Evolutionary conservation across 2,113 vertebrate species (phyloP).

Genomic region (Asarcornis scutulata): DNA sequence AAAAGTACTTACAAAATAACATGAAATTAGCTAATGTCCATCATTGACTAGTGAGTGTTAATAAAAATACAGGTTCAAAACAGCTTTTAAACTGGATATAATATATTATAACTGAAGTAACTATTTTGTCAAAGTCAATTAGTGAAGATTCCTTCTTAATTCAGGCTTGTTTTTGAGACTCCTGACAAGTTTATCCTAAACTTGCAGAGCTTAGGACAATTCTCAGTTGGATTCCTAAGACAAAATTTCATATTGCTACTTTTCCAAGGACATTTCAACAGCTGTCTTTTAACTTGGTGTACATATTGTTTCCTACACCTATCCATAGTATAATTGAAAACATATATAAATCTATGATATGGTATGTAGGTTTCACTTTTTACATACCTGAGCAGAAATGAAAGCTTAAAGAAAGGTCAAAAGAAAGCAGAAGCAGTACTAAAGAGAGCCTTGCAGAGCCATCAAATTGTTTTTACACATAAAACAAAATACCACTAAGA

Average conservation of each 20-base stretch:
- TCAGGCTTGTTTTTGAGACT: background rate
- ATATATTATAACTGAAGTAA: background rate
- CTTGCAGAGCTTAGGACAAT: background rate
- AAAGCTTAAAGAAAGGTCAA: background rate
- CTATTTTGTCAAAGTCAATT: background rate
- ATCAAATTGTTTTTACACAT: background rate
- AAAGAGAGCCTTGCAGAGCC: background rate
- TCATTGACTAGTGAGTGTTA: background rate
- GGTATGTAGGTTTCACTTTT: background rate
- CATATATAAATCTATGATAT: background rate
- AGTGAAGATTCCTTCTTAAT: background rate
- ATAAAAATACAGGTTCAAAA: background rate
- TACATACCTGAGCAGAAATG: background rate
- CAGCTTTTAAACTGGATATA: background rate
- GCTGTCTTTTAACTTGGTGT: background rate
- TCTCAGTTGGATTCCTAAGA: background rate
- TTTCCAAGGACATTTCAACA: background rate
- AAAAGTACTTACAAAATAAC: background rate
- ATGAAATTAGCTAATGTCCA: background rate
- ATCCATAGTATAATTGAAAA: background rate
- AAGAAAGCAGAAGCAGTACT: background rate
- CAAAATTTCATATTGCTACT: background rate
- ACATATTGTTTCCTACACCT: background rate
- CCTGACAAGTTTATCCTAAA: background rate
- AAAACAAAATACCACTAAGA: background rate